A percentile compares a stretch with the other conserved stretches of the same genome.
These are phyloP conservation scores for Pollenia angustigena DNA, from an alignment of 2,888 invertebrate genomes.

Conservation along the genomic window DNA sequence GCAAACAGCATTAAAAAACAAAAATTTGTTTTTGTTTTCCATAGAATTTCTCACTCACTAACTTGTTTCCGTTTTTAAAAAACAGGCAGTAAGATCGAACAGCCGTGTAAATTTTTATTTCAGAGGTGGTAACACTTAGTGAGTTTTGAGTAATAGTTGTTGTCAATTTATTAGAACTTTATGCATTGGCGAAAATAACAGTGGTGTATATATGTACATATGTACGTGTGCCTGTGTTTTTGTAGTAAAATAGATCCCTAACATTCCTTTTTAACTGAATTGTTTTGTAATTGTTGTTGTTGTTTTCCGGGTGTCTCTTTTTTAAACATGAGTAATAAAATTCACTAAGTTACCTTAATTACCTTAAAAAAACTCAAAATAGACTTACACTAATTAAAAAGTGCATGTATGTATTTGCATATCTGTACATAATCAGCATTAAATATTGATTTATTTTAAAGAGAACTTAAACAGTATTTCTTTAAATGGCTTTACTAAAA, in stretches of 20 bases:
- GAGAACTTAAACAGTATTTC: neutral
- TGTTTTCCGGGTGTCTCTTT: neutral
- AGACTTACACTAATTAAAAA: neutral
- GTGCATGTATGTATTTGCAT: neutral
- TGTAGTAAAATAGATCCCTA: neutral
- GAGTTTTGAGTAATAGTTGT: too few relatives aligned
- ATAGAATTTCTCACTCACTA: too few relatives aligned
- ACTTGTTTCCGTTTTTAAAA: too few relatives aligned
- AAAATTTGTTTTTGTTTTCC: too few relatives aligned
- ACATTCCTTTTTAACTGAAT: constrained; percentile 38
- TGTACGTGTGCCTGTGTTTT: neutral
- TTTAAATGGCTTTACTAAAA: neutral
- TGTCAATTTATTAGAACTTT: too few relatives aligned
- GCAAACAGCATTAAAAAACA: too few relatives aligned
- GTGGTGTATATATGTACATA: too few relatives aligned
- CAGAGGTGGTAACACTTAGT: too few relatives aligned
- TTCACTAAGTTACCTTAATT: neutral
- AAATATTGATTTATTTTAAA: constrained; percentile 17
- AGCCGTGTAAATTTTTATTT: too few relatives aligned
- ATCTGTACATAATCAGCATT: constrained; percentile 20
- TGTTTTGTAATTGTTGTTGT: constrained; percentile 24
- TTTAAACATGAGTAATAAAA: neutral
- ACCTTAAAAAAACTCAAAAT: constrained; percentile 16
- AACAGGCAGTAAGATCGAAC: too few relatives aligned
- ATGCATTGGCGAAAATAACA: too few relatives aligned